Evolutionary conservation across 2,113 vertebrate genomes (phyloP).

Genomic region (Ciconia maguari): DNA sequence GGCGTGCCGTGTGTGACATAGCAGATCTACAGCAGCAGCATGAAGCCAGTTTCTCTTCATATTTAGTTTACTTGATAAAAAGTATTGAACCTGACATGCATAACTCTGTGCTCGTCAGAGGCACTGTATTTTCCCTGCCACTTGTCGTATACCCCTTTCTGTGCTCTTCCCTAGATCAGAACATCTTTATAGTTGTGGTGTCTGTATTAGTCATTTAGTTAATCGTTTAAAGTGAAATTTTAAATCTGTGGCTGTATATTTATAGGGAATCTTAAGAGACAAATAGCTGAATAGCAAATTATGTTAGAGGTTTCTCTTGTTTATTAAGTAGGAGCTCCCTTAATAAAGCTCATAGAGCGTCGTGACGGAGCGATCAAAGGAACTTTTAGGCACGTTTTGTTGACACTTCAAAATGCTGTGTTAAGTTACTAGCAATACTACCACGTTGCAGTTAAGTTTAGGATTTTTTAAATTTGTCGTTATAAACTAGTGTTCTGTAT

Average conservation of each 20-base stretch:
- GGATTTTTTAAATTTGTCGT: not conserved
- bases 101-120: not conserved
- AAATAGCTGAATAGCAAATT: not conserved
- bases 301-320: not conserved
- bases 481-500: not conserved
- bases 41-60: not conserved
- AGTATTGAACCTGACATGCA: not conserved
- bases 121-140: not conserved
- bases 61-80: not conserved
- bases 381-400: too few species aligned
- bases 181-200: not conserved
- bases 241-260: too few species aligned
- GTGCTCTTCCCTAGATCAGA: not conserved
- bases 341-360: too few species aligned
- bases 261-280: not conserved
- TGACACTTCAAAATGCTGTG: not conserved
- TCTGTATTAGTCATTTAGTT: too few species aligned
- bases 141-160: not conserved
- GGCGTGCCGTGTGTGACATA: not conserved
- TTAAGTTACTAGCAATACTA: not conserved
- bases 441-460: not conserved
- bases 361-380: not conserved
- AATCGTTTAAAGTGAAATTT: too few species aligned
- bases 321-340: not conserved
- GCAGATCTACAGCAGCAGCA: not conserved